Evolutionary conservation across 2,797 vertebrate genomes (phyloP).

Genomic region (Centroberyx gerrardi): DNA sequence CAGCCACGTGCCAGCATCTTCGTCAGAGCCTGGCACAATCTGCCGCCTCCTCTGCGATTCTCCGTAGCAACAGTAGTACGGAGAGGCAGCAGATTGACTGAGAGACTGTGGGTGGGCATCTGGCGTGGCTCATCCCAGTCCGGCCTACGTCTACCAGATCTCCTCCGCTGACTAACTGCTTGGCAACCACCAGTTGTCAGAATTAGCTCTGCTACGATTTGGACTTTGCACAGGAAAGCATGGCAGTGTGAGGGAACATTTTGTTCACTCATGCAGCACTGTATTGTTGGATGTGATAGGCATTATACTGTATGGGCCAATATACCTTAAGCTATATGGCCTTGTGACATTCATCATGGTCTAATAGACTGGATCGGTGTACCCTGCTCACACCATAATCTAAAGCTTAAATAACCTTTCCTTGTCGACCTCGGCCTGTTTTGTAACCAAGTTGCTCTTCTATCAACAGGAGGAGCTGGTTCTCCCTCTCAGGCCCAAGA

Average conservation of each 20-base stretch:
- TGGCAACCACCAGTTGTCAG: slow-evolving; percentile 49
- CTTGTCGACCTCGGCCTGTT: not conserved
- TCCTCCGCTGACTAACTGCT: slow-evolving; percentile 66
- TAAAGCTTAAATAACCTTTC: not conserved
- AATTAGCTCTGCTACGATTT: slow-evolving; percentile 53
- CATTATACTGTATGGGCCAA: not conserved
- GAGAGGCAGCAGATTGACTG: slow-evolving; percentile 79
- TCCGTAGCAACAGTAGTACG: slow-evolving; percentile 83
- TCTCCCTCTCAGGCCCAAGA: slow-evolving; percentile 80
- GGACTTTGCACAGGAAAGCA: slow-evolving; percentile 22
- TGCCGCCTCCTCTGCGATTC: slow-evolving; percentile 73
- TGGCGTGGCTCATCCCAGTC: slow-evolving; percentile 64
- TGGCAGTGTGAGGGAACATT: slow-evolving; percentile 20
- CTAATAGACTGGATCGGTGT: not conserved
- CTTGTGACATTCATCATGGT: not conserved
- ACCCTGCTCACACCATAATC: no score
- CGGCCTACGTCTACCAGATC: slow-evolving; percentile 77
- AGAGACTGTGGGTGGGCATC: slow-evolving; percentile 84
- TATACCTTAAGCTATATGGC: not conserved
- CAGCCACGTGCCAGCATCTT: slow-evolving; percentile 73
- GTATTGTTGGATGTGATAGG: not conserved
- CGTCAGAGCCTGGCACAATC: slow-evolving; percentile 80
- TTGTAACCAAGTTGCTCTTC: slow-evolving; percentile 36
- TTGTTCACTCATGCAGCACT: not conserved
- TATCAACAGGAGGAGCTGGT: slow-evolving; percentile 85